Percentiles rank a stretch among this genome's conserved stretches.
Conservation (phyloP, 2,113 vertebrate species). For the Prunella fulvescens region DNA sequence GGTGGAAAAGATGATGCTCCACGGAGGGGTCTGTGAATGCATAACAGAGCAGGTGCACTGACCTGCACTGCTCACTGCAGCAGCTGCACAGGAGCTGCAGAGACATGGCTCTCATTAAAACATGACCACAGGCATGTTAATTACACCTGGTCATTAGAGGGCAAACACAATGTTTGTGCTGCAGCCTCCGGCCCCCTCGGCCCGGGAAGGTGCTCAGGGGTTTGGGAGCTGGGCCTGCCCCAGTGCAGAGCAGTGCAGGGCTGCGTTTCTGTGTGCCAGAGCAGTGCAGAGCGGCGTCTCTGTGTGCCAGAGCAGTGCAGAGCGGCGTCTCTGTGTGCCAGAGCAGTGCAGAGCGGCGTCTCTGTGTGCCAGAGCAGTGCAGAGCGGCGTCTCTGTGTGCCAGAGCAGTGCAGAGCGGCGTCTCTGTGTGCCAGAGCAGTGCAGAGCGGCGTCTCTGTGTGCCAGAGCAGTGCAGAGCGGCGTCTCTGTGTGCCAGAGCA, state of each 20-base stretch:
- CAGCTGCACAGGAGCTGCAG: background rate
- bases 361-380: background rate
- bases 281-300: background rate
- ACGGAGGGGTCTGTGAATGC: background rate
- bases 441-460: background rate
- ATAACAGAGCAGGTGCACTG: background rate
- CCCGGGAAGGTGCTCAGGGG: rapidly evolving
- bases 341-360: background rate
- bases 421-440: background rate
- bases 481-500: background rate
- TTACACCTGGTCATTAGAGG: background rate
- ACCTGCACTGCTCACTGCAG: background rate
- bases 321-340: background rate
- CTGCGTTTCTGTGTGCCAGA: background rate
- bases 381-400: too few relatives aligned
- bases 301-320: background rate
- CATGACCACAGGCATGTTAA: background rate
- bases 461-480: background rate
- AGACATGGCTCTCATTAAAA: background rate
- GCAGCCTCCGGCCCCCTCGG: background rate
- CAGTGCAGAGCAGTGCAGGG: background rate
- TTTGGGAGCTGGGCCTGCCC: background rate
- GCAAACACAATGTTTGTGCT: background rate
- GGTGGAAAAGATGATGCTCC: background rate
- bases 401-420: too few relatives aligned